Evolutionary conservation across 2,888 invertebrate species (phyloP).

Genomic region (Aporophyla lueneburgensis): DNA sequence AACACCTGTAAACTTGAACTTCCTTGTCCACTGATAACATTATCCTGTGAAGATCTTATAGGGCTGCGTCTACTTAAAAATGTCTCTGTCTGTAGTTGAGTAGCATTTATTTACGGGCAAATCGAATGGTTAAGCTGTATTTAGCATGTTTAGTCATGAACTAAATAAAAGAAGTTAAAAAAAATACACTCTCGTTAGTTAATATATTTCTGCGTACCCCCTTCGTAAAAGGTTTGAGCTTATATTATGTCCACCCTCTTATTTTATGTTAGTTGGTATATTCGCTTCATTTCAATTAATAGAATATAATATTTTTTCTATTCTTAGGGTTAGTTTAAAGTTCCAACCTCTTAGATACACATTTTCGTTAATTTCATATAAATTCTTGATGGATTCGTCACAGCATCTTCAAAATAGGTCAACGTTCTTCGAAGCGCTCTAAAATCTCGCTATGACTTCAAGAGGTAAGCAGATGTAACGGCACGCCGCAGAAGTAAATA

Average conservation of each 20-base stretch:
- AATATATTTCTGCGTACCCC: background rate
- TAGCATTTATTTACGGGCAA: background rate
- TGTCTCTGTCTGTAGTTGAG: background rate
- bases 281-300: background rate
- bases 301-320: background rate
- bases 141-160: background rate
- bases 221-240: background rate
- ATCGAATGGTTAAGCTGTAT: background rate
- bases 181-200: background rate
- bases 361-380: background rate
- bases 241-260: background rate
- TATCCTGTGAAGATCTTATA: conserved; percentile 24
- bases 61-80: conserved; percentile 22
- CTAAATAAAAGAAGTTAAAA: background rate
- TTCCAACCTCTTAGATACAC: too few relatives aligned
- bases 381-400: conserved; percentile 32
- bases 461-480: conserved; percentile 42
- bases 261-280: background rate
- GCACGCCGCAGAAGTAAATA: conserved; percentile 39
- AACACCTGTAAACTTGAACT: conserved; percentile 52
- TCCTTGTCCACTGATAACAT: conserved; percentile 55
- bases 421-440: conserved; percentile 32
- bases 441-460: conserved; percentile 49
- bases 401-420: conserved; percentile 37
- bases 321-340: background rate